Percentiles rank a stretch among this genome's conserved stretches.
Evolutionary conservation across 2,113 vertebrate genomes (phyloP).

Genomic region (Varanus komodoensis): DNA sequence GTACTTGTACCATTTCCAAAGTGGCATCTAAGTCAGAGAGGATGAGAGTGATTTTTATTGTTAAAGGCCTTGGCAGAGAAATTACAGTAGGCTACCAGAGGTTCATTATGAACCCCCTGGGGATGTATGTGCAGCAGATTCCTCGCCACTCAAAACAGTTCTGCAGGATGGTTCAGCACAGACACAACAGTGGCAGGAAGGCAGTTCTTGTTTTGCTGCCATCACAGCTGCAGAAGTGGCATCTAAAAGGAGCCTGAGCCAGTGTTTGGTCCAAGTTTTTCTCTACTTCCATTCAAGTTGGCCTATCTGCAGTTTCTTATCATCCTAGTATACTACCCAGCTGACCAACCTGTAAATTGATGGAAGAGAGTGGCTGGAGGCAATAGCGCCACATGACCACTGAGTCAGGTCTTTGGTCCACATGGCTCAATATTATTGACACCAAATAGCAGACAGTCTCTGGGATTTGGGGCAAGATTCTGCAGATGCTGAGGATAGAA

Average conservation of each 20-base stretch:
- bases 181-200: slow-evolving; percentile 7
- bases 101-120: slow-evolving; percentile 10
- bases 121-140: slow-evolving; percentile 3
- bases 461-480: too few relatives aligned
- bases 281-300: background rate
- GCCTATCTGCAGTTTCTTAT: background rate
- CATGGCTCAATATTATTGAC: too few relatives aligned
- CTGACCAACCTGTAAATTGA: background rate
- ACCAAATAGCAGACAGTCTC: too few relatives aligned
- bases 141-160: slow-evolving; percentile 4
- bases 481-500: too few relatives aligned
- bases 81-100: background rate
- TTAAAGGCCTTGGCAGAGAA: slow-evolving; percentile 16
- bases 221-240: background rate
- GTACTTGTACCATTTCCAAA: slow-evolving; percentile 3
- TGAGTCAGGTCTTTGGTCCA: background rate
- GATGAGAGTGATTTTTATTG: slow-evolving; percentile 9
- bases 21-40: background rate
- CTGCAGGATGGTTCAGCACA: background rate
- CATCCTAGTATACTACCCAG: too few relatives aligned
- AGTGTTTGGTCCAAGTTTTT: background rate
- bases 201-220: slow-evolving; percentile 1
- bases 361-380: too few relatives aligned
- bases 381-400: background rate
- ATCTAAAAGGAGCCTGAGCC: background rate